Conservation (phyloP, 1,140 invertebrate genomes). For the Drosophila truncata region DNA sequence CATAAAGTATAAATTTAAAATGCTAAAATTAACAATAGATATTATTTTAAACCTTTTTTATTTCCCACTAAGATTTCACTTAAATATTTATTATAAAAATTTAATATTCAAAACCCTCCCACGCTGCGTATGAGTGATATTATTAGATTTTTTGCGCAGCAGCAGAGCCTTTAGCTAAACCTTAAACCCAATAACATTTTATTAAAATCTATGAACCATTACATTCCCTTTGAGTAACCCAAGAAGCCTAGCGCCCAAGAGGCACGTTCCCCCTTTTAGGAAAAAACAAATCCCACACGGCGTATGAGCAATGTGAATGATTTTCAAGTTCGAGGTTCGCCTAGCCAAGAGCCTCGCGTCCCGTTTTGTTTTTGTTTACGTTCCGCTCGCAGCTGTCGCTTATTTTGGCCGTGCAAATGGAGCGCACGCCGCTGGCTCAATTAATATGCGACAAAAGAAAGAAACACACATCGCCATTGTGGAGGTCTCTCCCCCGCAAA, state of each 20-base stretch:
- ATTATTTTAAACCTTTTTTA: too few species aligned
- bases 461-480: conserved; percentile 40
- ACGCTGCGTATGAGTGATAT: conserved; percentile 12
- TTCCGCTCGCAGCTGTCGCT: conserved; percentile 43
- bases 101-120: not conserved
- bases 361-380: conserved; percentile 47
- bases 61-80: not conserved
- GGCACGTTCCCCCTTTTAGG: not conserved
- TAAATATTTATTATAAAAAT: not conserved
- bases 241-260: not conserved
- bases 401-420: conserved; percentile 54
- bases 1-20: too few species aligned
- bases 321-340: not conserved
- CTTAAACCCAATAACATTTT: not conserved
- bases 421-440: conserved; percentile 63
- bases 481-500: conserved; percentile 29
- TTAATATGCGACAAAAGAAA: conserved; percentile 62
- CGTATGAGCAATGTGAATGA: conserved; percentile 29
- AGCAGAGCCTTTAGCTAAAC: too few species aligned
- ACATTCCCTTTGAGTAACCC: conserved; percentile 2
- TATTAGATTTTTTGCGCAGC: not conserved
- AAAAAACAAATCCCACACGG: conserved; percentile 10
- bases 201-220: conserved; percentile 5
- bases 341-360: not conserved
- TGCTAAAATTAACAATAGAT: too few species aligned